Evolutionary conservation across 1,140 invertebrate genomes (phyloP), one percentile per base, ranked within the genome.

Genomic region (Lepidurus packardi): DNA sequence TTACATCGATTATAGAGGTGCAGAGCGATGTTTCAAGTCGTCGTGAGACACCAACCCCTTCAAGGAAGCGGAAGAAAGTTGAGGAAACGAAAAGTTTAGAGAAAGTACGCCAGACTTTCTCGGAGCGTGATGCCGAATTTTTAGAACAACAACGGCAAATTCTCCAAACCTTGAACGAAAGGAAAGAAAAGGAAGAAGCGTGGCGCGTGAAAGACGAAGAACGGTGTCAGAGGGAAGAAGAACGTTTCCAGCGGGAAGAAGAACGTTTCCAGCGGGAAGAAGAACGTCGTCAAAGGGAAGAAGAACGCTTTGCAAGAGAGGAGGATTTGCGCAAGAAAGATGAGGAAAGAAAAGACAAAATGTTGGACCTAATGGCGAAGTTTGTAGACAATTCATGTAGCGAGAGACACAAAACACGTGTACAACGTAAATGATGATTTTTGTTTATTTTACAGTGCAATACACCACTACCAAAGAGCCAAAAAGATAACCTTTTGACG

Each of bases 321-420:
- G 45, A 47, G 45, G 45, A 47, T 47, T 47, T 47, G 45, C 45
- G 45, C 45, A 47, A 47, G 45, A 47, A 47, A 47, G 45, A 47
- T 47, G 2, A 47, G 45, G 45, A 47, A 47, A 47, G 45, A 47
- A 47, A 47, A 47, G 45, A 47, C 45, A 47, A 47, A 47, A 47
- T 47, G 45, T 47, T 47, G 45, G 2, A 47, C 16, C 45, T 47
- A 47, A 47, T 47, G 45, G 45, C 45, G 45, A 47, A 47, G 45
- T 47, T 47, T 47, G 1, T 47, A 47, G 45, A 47, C 45, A 47
- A 47, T 47, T 47, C 45, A 47, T 47, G 45, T 47, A 47, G 45
- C 45, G 45, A 47, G 45, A 47, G 45, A 47, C 1, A 47, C 45
- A 47, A 47, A 47, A 47, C 45, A 47, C 45, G 45, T 47, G 45